A percentile compares a stretch with the other conserved stretches of the same genome.
These are phyloP conservation scores for Coecobrya sp. DNA, from an alignment of 2,888 invertebrate genomes.

Conservation along the genomic window DNA sequence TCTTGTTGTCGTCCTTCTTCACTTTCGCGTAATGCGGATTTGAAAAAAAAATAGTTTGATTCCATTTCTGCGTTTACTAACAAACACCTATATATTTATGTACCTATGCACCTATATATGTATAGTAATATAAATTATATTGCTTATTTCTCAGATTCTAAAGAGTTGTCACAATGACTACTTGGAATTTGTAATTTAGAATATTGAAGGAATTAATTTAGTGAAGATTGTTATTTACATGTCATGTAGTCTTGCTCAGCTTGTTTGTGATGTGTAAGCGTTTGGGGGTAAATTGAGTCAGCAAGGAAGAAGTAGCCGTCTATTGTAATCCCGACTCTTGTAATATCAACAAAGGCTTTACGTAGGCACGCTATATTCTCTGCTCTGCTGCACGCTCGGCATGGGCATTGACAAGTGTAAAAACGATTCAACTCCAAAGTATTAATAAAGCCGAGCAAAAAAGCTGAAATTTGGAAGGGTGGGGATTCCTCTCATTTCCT, in stretches of 20 bases:
- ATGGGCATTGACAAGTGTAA: constrained; percentile 18
- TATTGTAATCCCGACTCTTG: too few species aligned
- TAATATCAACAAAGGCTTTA: neutral
- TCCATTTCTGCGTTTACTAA: neutral
- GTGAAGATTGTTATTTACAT: neutral
- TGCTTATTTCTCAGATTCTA: neutral
- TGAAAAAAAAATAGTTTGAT: neutral
- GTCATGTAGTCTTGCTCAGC: neutral
- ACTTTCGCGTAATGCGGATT: constrained; percentile 7
- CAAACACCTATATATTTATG: neutral
- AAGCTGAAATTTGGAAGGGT: constrained; percentile 2
- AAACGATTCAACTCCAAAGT: constrained; percentile 8
- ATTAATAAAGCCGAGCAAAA: constrained; percentile 14
- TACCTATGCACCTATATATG: neutral
- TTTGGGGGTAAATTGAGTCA: constrained; percentile 3
- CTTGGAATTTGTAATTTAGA: neutral
- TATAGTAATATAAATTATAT: too few species aligned
- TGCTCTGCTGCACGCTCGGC: neutral
- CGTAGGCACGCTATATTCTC: neutral
- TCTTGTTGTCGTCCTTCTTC: constrained; percentile 37
- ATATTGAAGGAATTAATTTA: neutral
- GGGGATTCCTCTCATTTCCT: constrained; percentile 36
- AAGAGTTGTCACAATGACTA: neutral
- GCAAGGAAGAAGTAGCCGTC: neutral
- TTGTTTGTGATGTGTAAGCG: neutral